Base-by-base conservation (phyloP, 2,888 invertebrate species). In the Anorthoa munda region DNA sequence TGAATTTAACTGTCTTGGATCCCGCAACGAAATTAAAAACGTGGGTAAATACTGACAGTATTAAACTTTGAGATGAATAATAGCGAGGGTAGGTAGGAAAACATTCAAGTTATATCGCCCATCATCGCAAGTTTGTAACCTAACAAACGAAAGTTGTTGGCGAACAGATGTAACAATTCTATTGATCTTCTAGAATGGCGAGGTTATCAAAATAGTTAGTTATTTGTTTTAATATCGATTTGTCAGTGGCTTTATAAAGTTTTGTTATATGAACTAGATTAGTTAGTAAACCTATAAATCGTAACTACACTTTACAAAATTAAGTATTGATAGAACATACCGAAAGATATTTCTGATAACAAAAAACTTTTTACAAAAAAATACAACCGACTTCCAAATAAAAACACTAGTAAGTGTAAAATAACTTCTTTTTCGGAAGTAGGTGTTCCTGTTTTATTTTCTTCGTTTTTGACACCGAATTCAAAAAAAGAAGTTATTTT, bases 21-120 rank as follows among this genome's bases (percentile, higher is more conserved):
- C n/a, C n/a, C n/a, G n/a, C n/a, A n/a, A n/a, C n/a, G n/a, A n/a
- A n/a, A n/a, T n/a, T n/a, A n/a, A n/a, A n/a, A n/a, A n/a, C n/a
- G 68, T 66, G 26, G 61, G 61, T 78, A 77, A 83, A 76, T 72
- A 74, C 67, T 59, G 51, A 63, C 46, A 63, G 77, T 63, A 63
- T 74, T 67, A 76, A 77, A 82, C 69, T 81, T 78, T 55, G 68
- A 58, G 70, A 77, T 82, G 85, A 84, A 85, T 82, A 80, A 85
- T 72, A 78, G 72, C 56, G 26, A 60, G 61, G 67, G 73, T 70
- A 64, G 79, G 48, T 85, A 69, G 69, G 74, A 82, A 78, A 85
- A 85, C 78, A 84, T 72, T 58, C 63, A 84, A 84, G 77, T 84
- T 75, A 85, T 82, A 82, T 80, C 68, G 76, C 70, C 68, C 66